These are phyloP conservation scores for Amphiprion ocellaris DNA, from an alignment of 2,113 vertebrate genomes.

Conservation along the genomic window DNA sequence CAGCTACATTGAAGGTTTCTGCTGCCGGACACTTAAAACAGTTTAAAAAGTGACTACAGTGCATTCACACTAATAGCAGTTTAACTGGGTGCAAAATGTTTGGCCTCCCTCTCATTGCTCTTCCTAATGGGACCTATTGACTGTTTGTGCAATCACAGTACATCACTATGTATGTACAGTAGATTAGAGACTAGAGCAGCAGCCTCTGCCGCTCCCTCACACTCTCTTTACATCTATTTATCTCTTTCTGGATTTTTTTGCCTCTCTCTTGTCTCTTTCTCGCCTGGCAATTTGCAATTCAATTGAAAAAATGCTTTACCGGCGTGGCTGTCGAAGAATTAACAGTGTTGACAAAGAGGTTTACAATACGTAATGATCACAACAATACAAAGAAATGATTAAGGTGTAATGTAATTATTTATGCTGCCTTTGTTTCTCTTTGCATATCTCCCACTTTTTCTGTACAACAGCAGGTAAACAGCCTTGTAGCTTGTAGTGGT, in stretches of 20 bases:
- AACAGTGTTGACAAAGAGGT: constrained; percentile 72
- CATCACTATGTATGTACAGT: constrained; percentile 78
- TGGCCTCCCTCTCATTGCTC: constrained; percentile 65
- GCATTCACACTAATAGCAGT: constrained; percentile 52
- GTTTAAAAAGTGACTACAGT: constrained; percentile 44
- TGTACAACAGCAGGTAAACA: constrained; percentile 86
- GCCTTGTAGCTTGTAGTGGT: constrained; percentile 78
- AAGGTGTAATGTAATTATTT: constrained; percentile 74
- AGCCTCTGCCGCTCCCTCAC: constrained; percentile 18
- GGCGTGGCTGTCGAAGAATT: constrained; percentile 49
- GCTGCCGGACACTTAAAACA: constrained; percentile 5
- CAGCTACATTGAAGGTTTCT: neutral
- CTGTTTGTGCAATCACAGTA: constrained; percentile 75
- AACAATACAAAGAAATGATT: constrained; percentile 80
- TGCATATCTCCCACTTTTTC: constrained; percentile 31
- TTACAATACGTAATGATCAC: constrained; percentile 71
- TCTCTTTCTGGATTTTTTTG: constrained; percentile 29
- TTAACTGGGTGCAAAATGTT: constrained; percentile 72
- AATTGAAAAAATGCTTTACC: constrained; percentile 34
- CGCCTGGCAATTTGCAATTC: constrained; percentile 53
- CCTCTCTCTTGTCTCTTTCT: constrained; percentile 19
- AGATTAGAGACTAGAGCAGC: constrained; percentile 80
- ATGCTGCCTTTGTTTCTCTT: constrained; percentile 74
- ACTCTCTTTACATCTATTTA: constrained; percentile 43
- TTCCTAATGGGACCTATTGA: constrained; percentile 79